Evolutionary conservation across 2,888 invertebrate genomes (phyloP).

Genomic region (Cephus sareptanus): DNA sequence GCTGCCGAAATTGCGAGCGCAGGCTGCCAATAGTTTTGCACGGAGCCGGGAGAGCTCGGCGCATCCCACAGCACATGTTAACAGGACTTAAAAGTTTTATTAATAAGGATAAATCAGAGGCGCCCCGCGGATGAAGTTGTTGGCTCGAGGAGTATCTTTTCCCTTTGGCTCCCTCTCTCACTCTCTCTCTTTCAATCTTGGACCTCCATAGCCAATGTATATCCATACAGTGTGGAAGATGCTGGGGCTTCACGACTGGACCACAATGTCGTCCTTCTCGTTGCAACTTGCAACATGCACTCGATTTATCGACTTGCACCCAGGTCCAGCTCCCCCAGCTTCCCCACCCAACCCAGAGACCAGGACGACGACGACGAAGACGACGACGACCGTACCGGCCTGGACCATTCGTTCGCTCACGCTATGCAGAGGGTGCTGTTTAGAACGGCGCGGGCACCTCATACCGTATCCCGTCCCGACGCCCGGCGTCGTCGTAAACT

Average conservation of each 20-base stretch:
- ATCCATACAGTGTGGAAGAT: not conserved
- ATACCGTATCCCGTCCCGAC: not conserved
- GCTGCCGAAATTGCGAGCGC: not conserved
- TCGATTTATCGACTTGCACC: slow-evolving; percentile 4
- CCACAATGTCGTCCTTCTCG: not conserved
- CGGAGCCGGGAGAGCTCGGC: not conserved
- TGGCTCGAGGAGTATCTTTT: slow-evolving; percentile 9
- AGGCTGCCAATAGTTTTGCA: slow-evolving; percentile 1
- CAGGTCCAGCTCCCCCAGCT: not conserved
- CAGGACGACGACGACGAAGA: too few species aligned
- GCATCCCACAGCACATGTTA: slow-evolving; percentile 52
- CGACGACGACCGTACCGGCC: too few species aligned
- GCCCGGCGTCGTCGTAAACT: slow-evolving; percentile 16
- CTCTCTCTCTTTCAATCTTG: not conserved
- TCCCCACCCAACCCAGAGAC: not conserved
- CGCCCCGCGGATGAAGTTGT: slow-evolving; percentile 64
- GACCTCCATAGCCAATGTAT: not conserved
- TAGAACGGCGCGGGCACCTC: too few species aligned
- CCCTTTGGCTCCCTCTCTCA: not conserved
- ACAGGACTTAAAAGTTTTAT: slow-evolving; percentile 62
- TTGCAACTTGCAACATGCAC: not conserved
- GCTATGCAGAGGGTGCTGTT: too few species aligned
- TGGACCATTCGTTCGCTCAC: too few species aligned
- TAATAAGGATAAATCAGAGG: slow-evolving; percentile 65
- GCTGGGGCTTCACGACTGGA: not conserved